Percentiles rank a stretch among this genome's conserved stretches.
Conservation (phyloP, 1,140 invertebrate genomes). For the Lerema accius region DNA sequence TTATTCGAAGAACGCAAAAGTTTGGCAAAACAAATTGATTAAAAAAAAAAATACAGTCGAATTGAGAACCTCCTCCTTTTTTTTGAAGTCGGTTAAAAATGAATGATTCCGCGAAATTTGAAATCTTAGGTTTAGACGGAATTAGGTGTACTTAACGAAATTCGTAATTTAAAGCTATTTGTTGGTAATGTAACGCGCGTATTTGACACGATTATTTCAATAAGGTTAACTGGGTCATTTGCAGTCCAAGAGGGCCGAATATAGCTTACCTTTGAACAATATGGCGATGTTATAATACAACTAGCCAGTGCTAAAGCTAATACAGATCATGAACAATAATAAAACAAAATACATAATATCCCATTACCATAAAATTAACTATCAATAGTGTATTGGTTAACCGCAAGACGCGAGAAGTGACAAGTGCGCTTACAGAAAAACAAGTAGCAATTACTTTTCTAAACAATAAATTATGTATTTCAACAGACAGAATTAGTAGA, state of each 20-base stretch:
- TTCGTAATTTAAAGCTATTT: neutral
- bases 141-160: neutral
- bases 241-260: slow-evolving; percentile 22
- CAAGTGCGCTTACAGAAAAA: too few species aligned
- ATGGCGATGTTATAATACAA: slow-evolving; percentile 7
- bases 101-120: slow-evolving; percentile 19
- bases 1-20: neutral
- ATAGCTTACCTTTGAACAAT: slow-evolving; percentile 9
- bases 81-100: neutral
- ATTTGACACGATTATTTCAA: slow-evolving; percentile 33
- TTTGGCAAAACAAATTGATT: slow-evolving; percentile 12
- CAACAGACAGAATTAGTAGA: too few species aligned
- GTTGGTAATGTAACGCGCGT: neutral
- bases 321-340: neutral
- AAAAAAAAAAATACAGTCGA: too few species aligned
- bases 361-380: neutral
- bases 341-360: neutral
- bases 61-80: too few species aligned
- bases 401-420: too few species aligned
- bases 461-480: too few species aligned
- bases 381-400: too few species aligned
- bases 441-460: too few species aligned
- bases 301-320: neutral
- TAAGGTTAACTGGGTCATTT: slow-evolving; percentile 48
- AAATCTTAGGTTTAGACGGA: neutral